Base-by-base conservation (phyloP, 2,888 invertebrate species). In the Ligdia adustata region DNA sequence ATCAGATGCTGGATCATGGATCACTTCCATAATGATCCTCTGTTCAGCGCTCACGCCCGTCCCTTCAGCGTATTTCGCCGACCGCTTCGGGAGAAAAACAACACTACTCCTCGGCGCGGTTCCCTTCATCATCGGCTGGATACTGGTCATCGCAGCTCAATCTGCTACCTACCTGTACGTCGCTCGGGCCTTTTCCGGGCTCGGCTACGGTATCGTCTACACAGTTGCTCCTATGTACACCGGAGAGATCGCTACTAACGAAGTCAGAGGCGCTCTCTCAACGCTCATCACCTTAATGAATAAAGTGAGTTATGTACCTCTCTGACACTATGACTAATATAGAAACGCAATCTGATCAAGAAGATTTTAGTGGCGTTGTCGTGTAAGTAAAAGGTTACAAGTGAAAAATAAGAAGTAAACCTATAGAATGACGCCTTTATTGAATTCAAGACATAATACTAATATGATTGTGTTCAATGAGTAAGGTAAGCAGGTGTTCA, bases 51-150 rank as follows among this genome's bases (percentile, higher is more conserved):
- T 93, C 22, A 93, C 93, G 32, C 93, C 92, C 6, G 72, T 93
- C 6, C 79, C 92, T 11, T 91, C 93, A 4, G 93, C 93, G 5
- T 89, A 93, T 66, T 75, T 93, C 48, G 93, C 93, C 33, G 93
- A 94, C 70, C 82, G 87, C 51, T 88, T 93, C 49, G 94, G 94
- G n/a, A 88, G 94, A n/a, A 94, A 94, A 69, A 90, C 86, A 7
- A 92, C 93, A n/a, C 82, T 94, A 1, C 81, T 94, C 7, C 72
- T 92, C 22, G 88, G 93, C 7, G 92, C 92, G 0, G 62, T 93
- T 4, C 93, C 94, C 0, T 91, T 93, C 62, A 91, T 92, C 54
- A 37, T 92, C 24, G 92, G 93, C 50, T 94, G 94, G 94, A 69
- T 93, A 20, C 77, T 93, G 58, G 90, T 94, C 58, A 92, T 93